Evolutionary conservation across 2,888 invertebrate species (phyloP).

Genomic region (Drosophila quasianomalipes): DNA sequence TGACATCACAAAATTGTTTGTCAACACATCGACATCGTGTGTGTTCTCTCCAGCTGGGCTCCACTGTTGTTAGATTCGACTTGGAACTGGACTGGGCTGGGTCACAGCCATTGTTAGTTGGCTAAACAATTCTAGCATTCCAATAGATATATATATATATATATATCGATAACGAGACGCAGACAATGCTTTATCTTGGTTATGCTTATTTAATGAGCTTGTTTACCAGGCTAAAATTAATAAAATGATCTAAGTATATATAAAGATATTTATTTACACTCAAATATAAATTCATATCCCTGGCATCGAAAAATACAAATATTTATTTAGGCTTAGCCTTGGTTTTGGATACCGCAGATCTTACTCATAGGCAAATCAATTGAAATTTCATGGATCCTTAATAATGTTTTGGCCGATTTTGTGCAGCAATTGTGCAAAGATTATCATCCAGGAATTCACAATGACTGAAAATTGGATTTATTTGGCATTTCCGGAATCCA

Average conservation of each 20-base stretch:
- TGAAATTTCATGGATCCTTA: neutral
- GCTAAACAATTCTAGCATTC: slow-evolving; percentile 39
- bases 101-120: slow-evolving; percentile 21
- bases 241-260: neutral
- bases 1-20: slow-evolving; percentile 14
- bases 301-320: neutral
- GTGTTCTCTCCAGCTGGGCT: slow-evolving; percentile 49
- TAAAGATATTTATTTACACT: too few species aligned
- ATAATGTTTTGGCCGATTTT: neutral
- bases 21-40: slow-evolving; percentile 38
- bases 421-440: neutral
- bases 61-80: slow-evolving; percentile 3
- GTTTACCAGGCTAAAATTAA: neutral
- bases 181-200: slow-evolving; percentile 15
- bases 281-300: neutral
- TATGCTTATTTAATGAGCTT: neutral
- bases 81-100: slow-evolving; percentile 8
- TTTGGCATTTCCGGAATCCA: slow-evolving; percentile 56
- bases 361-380: neutral
- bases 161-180: slow-evolving; percentile 15
- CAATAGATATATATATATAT: slow-evolving; percentile 1
- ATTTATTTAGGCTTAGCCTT: neutral
- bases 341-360: neutral
- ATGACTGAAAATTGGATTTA: slow-evolving; percentile 41
- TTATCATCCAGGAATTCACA: neutral